Base-by-base conservation (phyloP, 2,888 invertebrate genomes). In the Phortica magna region DNA sequence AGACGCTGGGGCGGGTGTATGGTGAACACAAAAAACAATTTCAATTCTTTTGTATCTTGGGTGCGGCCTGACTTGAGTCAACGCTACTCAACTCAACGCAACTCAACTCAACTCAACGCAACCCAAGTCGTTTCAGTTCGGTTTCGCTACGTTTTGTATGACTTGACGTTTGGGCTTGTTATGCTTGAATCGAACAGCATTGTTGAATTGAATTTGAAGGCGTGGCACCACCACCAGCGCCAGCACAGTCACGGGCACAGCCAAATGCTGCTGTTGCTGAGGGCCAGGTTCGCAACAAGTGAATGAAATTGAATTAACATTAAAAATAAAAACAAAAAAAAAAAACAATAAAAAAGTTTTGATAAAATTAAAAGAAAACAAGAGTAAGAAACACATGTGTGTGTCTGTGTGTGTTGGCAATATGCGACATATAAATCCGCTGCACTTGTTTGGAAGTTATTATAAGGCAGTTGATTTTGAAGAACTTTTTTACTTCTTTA, bases 161-260 rank as follows among this genome's bases (percentile, higher is more conserved):
- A 80, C 76, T 76, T 80, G 76, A 75, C 81, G 14, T 17, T 67
- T 67, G 41, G 67, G 67, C 42, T 17, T 17, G 41, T 14, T n/a
- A 41, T 17, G 67, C 67, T 67, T 42, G 17, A 70, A 53, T 7
- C 53, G 70, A 70, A 70, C 53, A 53, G 55, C 53, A 55, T 22
- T 42, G 70, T n/a, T 31, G 55, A 31, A 12, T 31, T 71, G 43
- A 31, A 31, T 31, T 31, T 71, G 48, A 55, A 14, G 6, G 48
- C 67, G 42, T 59, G n/a, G 42, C 65, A 65, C 65, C 1, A 48
- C 17, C 65, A 65, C 65, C 1, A 48, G 9, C 48, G 3, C 48
- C 3, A 1, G 31, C 48, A 48, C 48, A 48, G 10, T 43, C 10
- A 43, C 43, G 43, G 43, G 12, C 17, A 65, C 10, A 5, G 22